Percentiles rank a stretch among this genome's conserved stretches.
These are phyloP conservation scores for Deroplatys truncata DNA, from an alignment of 2,888 invertebrate genomes.

Conservation along the genomic window DNA sequence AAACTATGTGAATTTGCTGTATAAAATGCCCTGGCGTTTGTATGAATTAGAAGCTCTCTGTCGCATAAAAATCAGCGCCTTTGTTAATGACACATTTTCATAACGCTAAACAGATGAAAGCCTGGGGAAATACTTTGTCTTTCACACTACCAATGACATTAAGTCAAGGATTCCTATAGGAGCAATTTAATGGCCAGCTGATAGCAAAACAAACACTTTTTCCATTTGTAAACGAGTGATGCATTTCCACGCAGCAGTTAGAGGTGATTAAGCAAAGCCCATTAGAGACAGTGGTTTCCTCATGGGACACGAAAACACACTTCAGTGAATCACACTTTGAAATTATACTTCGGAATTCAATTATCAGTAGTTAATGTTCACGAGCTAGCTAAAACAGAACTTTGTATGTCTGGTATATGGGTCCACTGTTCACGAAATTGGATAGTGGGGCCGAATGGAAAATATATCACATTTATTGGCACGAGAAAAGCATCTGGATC, in stretches of 20 bases:
- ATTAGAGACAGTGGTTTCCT: not conserved
- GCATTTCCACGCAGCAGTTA: not conserved
- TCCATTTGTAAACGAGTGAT: not conserved
- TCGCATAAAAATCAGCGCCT: no score
- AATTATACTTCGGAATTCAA: not conserved
- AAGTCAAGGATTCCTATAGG: not conserved
- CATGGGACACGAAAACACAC: not conserved
- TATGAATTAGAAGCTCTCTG: no score
- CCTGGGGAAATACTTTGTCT: no score
- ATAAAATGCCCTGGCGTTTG: no score
- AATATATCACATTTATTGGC: not conserved
- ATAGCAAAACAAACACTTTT: not conserved
- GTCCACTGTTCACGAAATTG: not conserved
- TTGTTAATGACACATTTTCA: no score
- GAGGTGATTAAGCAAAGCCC: not conserved
- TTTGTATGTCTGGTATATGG: not conserved
- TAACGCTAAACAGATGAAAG: no score
- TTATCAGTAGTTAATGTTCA: not conserved
- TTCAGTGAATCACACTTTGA: not conserved
- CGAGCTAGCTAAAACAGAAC: not conserved
- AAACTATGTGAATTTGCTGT: no score
- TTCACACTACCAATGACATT: not conserved
- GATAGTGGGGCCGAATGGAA: not conserved
- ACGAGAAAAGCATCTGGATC: not conserved
- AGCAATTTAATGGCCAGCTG: not conserved